Conservation (phyloP, 2,888 invertebrate species). For the Galerucella nymphaeae region DNA sequence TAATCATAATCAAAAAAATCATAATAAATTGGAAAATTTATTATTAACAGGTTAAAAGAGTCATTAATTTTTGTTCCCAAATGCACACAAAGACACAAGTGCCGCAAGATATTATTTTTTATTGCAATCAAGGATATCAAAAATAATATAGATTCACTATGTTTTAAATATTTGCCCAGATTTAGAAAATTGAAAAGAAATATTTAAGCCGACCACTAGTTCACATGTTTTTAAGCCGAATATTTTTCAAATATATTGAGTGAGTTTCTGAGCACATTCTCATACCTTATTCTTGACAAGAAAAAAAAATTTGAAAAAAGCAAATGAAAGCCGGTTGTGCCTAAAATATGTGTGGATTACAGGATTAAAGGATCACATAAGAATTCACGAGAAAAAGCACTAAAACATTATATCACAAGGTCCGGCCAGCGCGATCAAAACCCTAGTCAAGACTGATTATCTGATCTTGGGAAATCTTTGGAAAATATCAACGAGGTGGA, state of each 20-base stretch:
- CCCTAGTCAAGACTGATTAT: conserved; percentile 53
- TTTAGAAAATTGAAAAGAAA: too few relatives aligned
- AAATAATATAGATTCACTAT: too few relatives aligned
- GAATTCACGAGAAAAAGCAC: conserved; percentile 37
- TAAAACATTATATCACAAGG: conserved; percentile 38
- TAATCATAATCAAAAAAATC: neutral
- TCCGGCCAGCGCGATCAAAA: conserved; percentile 40
- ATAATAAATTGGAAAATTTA: neutral
- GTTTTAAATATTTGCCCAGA: too few relatives aligned
- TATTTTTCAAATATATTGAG: conserved; percentile 15
- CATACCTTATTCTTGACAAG: conserved; percentile 27
- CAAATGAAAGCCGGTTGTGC: conserved; percentile 16
- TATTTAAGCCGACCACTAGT: neutral
- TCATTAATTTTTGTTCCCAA: neutral
- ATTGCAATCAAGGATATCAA: too few relatives aligned
- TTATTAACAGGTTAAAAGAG: neutral
- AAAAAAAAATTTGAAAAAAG: conserved; percentile 20
- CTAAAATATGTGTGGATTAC: conserved; percentile 33
- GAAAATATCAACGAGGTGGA: conserved; percentile 51
- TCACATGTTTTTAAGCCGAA: conserved; percentile 17
- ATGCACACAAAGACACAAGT: neutral
- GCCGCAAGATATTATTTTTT: too few relatives aligned
- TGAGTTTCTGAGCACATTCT: conserved; percentile 9
- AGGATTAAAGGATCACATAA: conserved; percentile 39
- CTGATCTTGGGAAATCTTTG: conserved; percentile 46